A percentile compares a stretch with the other conserved stretches of the same genome.
Conservation (phyloP, 2,113 vertebrate genomes). For the Gobius niger region DNA sequence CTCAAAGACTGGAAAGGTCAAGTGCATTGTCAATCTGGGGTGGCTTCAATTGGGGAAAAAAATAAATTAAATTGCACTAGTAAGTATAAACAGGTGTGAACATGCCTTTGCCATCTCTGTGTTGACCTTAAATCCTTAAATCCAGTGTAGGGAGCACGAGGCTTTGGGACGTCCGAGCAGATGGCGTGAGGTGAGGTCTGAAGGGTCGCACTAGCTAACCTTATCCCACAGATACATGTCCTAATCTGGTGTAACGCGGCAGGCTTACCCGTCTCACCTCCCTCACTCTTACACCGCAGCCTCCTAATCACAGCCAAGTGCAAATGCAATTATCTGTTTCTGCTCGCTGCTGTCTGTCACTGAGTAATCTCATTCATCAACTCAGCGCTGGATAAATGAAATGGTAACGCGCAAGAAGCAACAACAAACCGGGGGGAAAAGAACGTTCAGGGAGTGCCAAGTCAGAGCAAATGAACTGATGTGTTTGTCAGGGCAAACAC, state of each 20-base stretch:
- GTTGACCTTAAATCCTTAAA: conserved; percentile 13
- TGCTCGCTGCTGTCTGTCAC: conserved; percentile 1
- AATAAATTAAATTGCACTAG: not conserved
- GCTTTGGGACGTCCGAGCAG: conserved; percentile 51
- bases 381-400: not conserved
- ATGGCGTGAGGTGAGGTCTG: conserved; percentile 56
- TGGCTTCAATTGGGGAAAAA: conserved; percentile 4
- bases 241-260: conserved; percentile 73
- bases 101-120: conserved; percentile 20
- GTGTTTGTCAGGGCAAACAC: not conserved
- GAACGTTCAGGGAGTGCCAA: not conserved
- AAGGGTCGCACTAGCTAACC: conserved; percentile 49
- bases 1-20: conserved; percentile 17
- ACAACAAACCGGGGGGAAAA: not conserved
- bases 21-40: conserved; percentile 25
- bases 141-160: conserved; percentile 18
- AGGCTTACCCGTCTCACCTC: conserved; percentile 69
- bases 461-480: not conserved
- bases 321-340: conserved; percentile 15
- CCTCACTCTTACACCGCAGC: conserved; percentile 33
- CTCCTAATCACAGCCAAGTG: conserved; percentile 11
- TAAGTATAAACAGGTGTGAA: not conserved
- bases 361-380: conserved; percentile 6
- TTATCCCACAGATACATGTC: conserved; percentile 76
- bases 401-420: not conserved